phyloP scores from a whole-genome alignment of 2,797 vertebrate species.

The Sebastes cheni region DNA sequence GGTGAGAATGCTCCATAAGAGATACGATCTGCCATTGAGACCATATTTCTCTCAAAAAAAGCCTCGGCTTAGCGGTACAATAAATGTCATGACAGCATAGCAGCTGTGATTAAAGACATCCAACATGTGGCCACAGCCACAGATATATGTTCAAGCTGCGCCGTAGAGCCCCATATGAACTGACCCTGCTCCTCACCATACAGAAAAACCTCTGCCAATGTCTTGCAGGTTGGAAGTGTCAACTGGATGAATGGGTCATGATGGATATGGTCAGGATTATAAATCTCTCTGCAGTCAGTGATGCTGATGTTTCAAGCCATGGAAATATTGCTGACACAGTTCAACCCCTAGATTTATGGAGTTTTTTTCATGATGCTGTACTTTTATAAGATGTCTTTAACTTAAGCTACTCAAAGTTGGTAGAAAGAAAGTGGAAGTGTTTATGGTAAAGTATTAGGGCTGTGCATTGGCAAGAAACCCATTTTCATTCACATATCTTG shows the following conservation, averaged over 20 bases:
- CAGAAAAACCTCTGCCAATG: background rate
- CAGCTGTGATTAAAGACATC: conserved; percentile 31
- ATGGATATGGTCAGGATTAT: conserved; percentile 9
- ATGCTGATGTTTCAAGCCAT: conserved; percentile 3
- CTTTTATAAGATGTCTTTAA: background rate
- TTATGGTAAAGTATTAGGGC: background rate
- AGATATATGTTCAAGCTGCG: conserved; percentile 25
- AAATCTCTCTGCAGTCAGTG: conserved; percentile 2
- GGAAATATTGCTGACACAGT: conserved; percentile 1
- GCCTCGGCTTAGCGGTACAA: conserved; percentile 3
- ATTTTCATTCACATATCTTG: too few relatives aligned
- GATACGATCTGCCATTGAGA: conserved; percentile 8
- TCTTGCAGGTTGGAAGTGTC: conserved; percentile 3
- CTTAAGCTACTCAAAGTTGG: background rate
- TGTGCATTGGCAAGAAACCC: too few relatives aligned
- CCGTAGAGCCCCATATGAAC: background rate
- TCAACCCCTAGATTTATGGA: background rate
- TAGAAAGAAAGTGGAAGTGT: background rate
- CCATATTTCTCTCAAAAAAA: conserved; percentile 26
- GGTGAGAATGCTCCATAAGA: conserved; percentile 1
- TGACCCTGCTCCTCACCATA: background rate
- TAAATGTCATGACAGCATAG: conserved; percentile 27
- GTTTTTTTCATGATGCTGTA: background rate
- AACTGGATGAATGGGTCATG: conserved; percentile 5
- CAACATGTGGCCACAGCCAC: conserved; percentile 15